A percentile compares a stretch with the other conserved stretches of the same genome.
Conservation (phyloP, 2,113 vertebrate species). For the Serinus canaria region DNA sequence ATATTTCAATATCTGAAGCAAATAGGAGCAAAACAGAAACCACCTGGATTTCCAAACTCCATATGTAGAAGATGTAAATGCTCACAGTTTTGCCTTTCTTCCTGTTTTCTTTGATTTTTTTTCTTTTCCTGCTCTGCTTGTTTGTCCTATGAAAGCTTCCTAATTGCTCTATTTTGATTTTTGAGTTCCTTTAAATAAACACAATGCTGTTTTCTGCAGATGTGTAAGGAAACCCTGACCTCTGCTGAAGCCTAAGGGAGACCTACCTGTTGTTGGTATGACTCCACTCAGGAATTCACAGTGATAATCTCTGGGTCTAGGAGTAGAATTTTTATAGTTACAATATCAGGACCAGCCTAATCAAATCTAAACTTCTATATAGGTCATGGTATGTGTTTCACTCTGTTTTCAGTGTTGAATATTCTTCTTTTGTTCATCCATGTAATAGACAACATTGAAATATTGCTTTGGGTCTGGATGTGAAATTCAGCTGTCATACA, state of each 20-base stretch:
- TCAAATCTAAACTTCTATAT: not conserved
- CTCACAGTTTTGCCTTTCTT: slow-evolving; percentile 4
- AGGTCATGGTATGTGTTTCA: not conserved
- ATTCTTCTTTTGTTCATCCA: not conserved
- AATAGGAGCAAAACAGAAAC: slow-evolving; percentile 33
- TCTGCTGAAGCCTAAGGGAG: not conserved
- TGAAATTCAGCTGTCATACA: slow-evolving; percentile 30
- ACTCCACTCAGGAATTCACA: not conserved
- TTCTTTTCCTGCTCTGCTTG: not conserved
- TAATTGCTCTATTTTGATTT: slow-evolving; percentile 27
- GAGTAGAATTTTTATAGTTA: not conserved
- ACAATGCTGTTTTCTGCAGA: not conserved
- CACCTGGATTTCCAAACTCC: slow-evolving; percentile 44
- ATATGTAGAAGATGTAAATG: slow-evolving; percentile 33
- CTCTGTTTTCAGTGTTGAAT: not conserved
- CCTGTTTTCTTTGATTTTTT: slow-evolving; percentile 12
- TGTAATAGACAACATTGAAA: not conserved
- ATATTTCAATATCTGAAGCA: slow-evolving; percentile 41
- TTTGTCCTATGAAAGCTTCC: not conserved
- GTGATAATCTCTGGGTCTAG: not conserved
- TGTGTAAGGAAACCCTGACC: not conserved
- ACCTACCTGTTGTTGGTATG: not conserved
- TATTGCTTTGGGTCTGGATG: not conserved
- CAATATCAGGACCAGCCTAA: not conserved
- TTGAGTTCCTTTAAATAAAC: slow-evolving; percentile 14